Percentiles rank a stretch among this genome's conserved stretches.
phyloP scores from a whole-genome alignment of 2,888 invertebrate species.

The Tipula unca region DNA sequence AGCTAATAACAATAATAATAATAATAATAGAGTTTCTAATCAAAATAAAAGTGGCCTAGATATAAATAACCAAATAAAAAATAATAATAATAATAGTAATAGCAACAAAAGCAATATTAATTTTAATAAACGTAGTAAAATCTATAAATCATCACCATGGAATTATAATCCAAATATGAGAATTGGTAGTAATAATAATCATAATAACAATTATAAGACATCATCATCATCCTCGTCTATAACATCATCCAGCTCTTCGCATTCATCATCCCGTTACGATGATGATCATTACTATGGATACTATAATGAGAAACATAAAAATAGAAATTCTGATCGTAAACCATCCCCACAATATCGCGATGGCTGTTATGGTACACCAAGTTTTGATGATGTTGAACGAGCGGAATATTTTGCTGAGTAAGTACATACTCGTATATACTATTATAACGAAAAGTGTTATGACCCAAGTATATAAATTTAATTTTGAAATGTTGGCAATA shows the following conservation, averaged over 20 bases:
- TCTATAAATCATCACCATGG: constrained; percentile 9
- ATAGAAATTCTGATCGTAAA: constrained; percentile 22
- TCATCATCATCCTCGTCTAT: background rate
- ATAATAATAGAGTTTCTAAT: constrained; percentile 29
- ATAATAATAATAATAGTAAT: constrained; percentile 23
- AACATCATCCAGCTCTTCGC: background rate
- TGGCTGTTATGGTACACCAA: constrained; percentile 30
- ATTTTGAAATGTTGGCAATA: too few relatives aligned
- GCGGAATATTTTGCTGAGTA: constrained; percentile 31
- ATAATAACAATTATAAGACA: background rate
- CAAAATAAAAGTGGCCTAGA: constrained; percentile 34
- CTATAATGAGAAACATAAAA: background rate
- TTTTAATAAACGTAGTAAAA: constrained; percentile 15
- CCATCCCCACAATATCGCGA: constrained; percentile 29
- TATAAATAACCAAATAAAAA: constrained; percentile 24
- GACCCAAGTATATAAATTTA: too few relatives aligned
- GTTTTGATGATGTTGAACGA: constrained; percentile 27
- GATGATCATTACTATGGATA: background rate
- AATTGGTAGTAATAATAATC: constrained; percentile 20
- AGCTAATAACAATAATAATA: constrained; percentile 23
- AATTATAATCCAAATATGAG: constrained; percentile 20
- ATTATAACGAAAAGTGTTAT: background rate
- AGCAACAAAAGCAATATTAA: constrained; percentile 23
- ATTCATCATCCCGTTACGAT: background rate
- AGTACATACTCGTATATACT: too few relatives aligned